Base-by-base conservation (phyloP, 35 echinoderm and acorn worm species). In the Ophiothrix spiculata region DNA sequence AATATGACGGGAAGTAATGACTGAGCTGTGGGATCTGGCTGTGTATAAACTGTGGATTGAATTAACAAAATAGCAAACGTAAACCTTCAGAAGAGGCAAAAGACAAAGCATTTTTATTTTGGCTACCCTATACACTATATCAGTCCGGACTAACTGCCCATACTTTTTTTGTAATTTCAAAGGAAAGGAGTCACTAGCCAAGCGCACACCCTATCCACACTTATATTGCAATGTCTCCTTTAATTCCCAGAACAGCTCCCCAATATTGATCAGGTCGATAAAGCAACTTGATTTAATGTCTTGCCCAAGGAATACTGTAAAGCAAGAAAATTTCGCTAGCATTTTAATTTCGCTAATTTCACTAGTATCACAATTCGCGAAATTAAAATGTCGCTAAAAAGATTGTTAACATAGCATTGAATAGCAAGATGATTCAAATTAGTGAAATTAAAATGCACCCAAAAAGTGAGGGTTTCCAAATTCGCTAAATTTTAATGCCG, bases 1-100 rank as follows among this genome's bases (percentile, higher is more conserved):
- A 77, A 64, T 92, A 92, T 4, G 79, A 54, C 11, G 63, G 84
- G 33, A 92, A 86, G 36, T 80, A 90, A 33, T 82, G 81, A 38
- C 75, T 81, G 34, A 90, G 81, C 39, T 82, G 31, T 39, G 81
- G 88, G n/a, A 90, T 54, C 10, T 86, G 31, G 31, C 81, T 32
- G 11, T 79, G 40, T 34, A 92, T 87, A 63, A 92, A 92, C 90
- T 92, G 79, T 32, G 35, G 8, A 73, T n/a, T 31, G 33, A 75
- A 75, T 37, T 6, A 1, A 69, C 0, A 75, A 73, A 41, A 21
- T 69, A 31, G 2, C 17, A 25, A 1, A 78, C 21, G 29, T 34
- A 28, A 0, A 8, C 1, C 29, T 86, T 0, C 23, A 35, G 23
- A 14, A 21, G 35, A 33, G 0, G 15, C 4, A 17, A 49, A 32